Base-by-base conservation (phyloP, 2,113 vertebrate species). In the Tachycineta bicolor region DNA sequence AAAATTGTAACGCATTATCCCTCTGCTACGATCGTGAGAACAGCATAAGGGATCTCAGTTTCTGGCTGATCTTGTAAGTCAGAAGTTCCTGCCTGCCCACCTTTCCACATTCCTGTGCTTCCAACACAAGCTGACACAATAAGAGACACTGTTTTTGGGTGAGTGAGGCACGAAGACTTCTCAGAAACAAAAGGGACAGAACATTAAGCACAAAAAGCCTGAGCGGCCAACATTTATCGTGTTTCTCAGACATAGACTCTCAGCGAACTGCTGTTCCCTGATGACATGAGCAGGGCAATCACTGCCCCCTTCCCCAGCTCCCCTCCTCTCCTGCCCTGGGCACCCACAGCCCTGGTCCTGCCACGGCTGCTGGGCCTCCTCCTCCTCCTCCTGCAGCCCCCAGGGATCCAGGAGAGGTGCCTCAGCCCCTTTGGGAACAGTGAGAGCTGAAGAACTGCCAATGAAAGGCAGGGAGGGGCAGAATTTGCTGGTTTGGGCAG, bases 101-200 rank as follows among this genome's bases (percentile, higher is more conserved):
- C 18, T 49, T 29, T 43, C 47, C 20, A 19, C 2, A 5, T 29
- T 28, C 47, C 47, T 28, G 55, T 4, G 12, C 49, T 77, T 65
- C 50, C 37, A 70, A 53, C 46, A 73, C 58, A 59, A 8, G 0
- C 0, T 0, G 12, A 76, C 34, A 50, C 23, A 62, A 0, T 1
- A 52, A 9, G 31, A 55, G 37, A 63, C 39, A 8, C 22, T 34
- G 14, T 5, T 79, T 26, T n/a, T 46, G 13, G 49, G 22, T 52
- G 12, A 64, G 26, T 7, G 34, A 22, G 21, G 46, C 37, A 52
- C 1, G 0, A 43, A 58, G 3, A 44, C 2, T 59, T 46, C 21
- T 5, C 73, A 93, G 50, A 87, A 53, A 69, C 18, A 24, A 46
- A 56, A 67, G 25, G 19, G 21, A 52, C 19, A 70, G 39, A 37